Base-by-base conservation (phyloP, 2,113 vertebrate genomes). In the Daphoenositta chrysoptera region DNA sequence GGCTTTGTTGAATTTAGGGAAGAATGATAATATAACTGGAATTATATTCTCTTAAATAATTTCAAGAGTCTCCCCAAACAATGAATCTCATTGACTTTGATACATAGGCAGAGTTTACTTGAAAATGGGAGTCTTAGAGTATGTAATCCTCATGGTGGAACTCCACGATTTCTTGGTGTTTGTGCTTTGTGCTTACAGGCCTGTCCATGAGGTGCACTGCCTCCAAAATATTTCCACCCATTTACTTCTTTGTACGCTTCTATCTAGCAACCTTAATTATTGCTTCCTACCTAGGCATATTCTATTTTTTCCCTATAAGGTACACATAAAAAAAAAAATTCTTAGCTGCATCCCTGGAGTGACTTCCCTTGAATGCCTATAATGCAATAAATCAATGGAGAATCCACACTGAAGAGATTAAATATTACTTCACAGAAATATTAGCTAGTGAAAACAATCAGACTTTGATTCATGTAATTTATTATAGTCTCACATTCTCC, bases 391-490 rank as follows among this genome's bases (percentile, higher is more conserved):
- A 76, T 69, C 19, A 8, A 30, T n/a, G 21, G 10, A 88, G 26
- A 73, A 83, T 28, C 26, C 54, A 63, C 26, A 77, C 15, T 39
- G 50, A 92, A 70, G 27, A 83, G 58, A 87, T 88, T 87, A 91
- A 94, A 48, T 40, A 65, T 88, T 95, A 66, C 9, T 77, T 51
- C 82, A 65, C 22, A 79, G 44, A 88, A 91, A 79, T 79, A 73
- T 85, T 83, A 76, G 17, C 22, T 92, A 35, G 50, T 71, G 45
- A 94, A 94, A 95, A 56, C 33, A 81, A 93, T 92, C 80, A 92
- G 51, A 94, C 31, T 95, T 93, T 86, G 65, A 94, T 97, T 94
- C 50, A 53, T 80, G 69, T 77, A 86, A 80, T 96, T 96, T 95
- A 92, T 95, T 96, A 76, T 76, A 86, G 63, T 72, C 66, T 90